These are phyloP conservation scores for Alectura lathami DNA, from an alignment of 2,113 vertebrate species.

Conservation along the genomic window DNA sequence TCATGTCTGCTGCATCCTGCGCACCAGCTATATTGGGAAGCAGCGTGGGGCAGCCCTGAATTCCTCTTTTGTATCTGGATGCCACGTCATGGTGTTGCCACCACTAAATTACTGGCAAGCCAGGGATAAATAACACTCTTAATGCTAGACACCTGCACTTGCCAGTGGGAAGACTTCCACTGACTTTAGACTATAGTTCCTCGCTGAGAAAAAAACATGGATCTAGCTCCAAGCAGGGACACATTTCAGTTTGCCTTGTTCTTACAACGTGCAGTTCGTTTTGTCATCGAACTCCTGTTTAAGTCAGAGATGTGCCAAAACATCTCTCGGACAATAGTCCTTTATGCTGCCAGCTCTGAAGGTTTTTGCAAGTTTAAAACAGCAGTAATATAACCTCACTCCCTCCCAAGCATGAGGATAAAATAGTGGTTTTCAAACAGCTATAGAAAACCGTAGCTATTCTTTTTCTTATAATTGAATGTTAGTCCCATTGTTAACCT, in stretches of 20 bases:
- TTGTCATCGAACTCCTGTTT: neutral
- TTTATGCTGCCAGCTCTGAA: conserved; percentile 7
- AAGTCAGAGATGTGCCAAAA: conserved; percentile 12
- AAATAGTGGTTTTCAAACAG: conserved; percentile 50
- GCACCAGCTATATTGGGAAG: conserved; percentile 15
- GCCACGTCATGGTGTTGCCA: neutral
- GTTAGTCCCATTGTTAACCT: conserved; percentile 39
- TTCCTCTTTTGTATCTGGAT: conserved; percentile 23
- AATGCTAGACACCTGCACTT: conserved; percentile 26
- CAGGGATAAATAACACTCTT: neutral
- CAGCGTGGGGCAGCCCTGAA: neutral
- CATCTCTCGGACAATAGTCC: conserved; percentile 9
- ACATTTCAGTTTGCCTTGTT: neutral
- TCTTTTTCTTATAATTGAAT: conserved; percentile 47
- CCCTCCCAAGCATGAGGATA: neutral
- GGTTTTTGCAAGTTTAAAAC: conserved; percentile 30
- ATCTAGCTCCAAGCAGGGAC: neutral
- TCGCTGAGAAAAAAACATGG: neutral
- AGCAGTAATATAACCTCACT: neutral
- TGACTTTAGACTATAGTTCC: neutral
- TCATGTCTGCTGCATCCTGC: conserved; percentile 28
- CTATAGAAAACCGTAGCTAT: conserved; percentile 38
- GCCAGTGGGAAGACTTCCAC: neutral
- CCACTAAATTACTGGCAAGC: neutral
- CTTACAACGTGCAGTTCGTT: neutral